These are phyloP conservation scores for Verasper variegatus DNA, from an alignment of 2,113 vertebrate genomes.

Conservation along the genomic window DNA sequence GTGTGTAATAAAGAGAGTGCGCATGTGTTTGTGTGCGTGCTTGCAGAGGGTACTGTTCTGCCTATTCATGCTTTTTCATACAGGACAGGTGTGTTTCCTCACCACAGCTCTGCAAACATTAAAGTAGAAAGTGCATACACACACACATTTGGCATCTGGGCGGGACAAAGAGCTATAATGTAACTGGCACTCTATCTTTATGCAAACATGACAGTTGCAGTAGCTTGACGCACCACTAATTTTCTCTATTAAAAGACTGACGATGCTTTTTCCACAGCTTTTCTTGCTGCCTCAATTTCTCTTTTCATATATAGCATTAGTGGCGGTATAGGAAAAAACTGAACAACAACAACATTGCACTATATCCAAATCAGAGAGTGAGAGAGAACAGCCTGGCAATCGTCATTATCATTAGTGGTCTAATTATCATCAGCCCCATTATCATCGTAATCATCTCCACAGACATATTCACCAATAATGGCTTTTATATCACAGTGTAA, in stretches of 20 bases:
- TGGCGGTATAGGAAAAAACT: not conserved
- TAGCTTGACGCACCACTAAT: conserved; percentile 6
- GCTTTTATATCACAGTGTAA: conserved; percentile 7
- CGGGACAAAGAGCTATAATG: conserved; percentile 11
- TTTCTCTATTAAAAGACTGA: not conserved
- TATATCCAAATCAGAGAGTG: conserved; percentile 2
- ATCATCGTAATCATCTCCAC: conserved; percentile 6
- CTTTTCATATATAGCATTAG: not conserved
- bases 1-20: not conserved
- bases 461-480: conserved; percentile 35
- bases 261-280: not conserved
- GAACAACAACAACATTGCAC: not conserved
- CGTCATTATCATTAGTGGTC: conserved; percentile 44
- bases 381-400: conserved; percentile 23
- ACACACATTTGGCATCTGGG: conserved; percentile 22
- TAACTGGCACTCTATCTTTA: conserved; percentile 36
- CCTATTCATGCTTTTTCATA: conserved; percentile 38
- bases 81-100: conserved; percentile 61
- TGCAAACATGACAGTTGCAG: conserved; percentile 57
- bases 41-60: conserved; percentile 16
- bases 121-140: conserved; percentile 19
- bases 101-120: conserved; percentile 57
- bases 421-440: conserved; percentile 30
- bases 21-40: conserved; percentile 12
- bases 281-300: not conserved